phyloP scores from a whole-genome alignment of 2,888 invertebrate genomes.

The Ischnura elegans region DNA sequence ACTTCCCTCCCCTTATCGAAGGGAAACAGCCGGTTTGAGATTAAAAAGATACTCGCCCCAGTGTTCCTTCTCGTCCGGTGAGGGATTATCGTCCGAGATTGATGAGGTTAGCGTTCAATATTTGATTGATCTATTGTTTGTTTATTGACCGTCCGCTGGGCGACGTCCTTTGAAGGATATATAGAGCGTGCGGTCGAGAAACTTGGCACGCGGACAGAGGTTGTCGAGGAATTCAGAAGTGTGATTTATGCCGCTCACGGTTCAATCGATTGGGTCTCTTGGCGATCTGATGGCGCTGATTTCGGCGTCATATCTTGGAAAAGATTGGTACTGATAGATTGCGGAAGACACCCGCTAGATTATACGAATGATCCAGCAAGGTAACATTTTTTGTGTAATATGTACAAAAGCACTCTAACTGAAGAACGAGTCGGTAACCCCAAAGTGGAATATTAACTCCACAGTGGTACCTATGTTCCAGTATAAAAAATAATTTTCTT shows the following conservation, averaged over 20 bases:
- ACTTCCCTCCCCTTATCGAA: background rate
- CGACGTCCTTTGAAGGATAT: background rate
- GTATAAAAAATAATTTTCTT: too few relatives aligned
- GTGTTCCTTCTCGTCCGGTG: background rate
- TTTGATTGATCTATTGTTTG: constrained; percentile 27
- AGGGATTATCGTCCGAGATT: background rate
- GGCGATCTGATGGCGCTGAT: background rate
- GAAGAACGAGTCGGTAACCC: too few relatives aligned
- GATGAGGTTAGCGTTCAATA: background rate
- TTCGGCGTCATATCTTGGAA: background rate
- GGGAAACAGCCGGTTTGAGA: background rate
- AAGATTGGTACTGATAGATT: too few relatives aligned
- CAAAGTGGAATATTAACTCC: too few relatives aligned
- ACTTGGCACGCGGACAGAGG: background rate
- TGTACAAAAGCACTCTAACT: too few relatives aligned
- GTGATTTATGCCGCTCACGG: background rate
- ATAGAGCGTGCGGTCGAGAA: background rate
- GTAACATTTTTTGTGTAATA: too few relatives aligned
- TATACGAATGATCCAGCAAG: too few relatives aligned
- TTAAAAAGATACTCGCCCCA: background rate
- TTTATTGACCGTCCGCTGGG: background rate
- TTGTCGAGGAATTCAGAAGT: background rate
- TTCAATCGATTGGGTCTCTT: background rate
- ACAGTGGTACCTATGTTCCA: too few relatives aligned
- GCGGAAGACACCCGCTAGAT: too few relatives aligned